phyloP scores from a whole-genome alignment of 1,140 invertebrate genomes.

The Amphibalanus amphitrite region DNA sequence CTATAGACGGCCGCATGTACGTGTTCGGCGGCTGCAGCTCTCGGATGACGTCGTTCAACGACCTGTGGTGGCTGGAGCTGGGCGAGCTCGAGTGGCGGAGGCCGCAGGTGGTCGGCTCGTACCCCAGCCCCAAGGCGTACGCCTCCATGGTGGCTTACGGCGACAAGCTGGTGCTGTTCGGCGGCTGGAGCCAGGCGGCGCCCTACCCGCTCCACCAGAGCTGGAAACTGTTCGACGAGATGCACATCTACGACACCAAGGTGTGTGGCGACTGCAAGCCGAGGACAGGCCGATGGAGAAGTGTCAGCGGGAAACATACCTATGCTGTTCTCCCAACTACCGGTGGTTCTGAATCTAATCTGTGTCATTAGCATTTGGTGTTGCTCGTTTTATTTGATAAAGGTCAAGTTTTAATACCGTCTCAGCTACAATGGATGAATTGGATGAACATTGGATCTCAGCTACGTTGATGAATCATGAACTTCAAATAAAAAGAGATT shows the following conservation, averaged over 20 bases:
- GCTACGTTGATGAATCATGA: too few relatives aligned
- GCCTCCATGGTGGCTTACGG: constrained; percentile 74
- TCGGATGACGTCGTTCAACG: constrained; percentile 87
- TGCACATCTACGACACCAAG: constrained; percentile 69
- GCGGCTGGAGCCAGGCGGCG: constrained; percentile 88
- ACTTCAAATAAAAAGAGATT: too few relatives aligned
- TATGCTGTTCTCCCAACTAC: neutral
- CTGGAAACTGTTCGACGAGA: constrained; percentile 74
- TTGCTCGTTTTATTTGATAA: too few relatives aligned
- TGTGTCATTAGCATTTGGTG: constrained; percentile 8
- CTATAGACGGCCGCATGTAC: constrained; percentile 45
- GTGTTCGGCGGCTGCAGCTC: constrained; percentile 93
- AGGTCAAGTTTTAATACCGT: too few relatives aligned
- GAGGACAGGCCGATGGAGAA: constrained; percentile 8
- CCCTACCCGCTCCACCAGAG: constrained; percentile 72
- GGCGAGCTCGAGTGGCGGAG: constrained; percentile 28
- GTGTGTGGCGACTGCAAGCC: neutral
- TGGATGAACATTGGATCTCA: too few relatives aligned
- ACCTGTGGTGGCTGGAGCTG: constrained; percentile 85
- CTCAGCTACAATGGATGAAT: too few relatives aligned
- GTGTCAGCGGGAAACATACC: neutral
- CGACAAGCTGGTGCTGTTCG: constrained; percentile 71
- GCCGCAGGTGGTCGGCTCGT: constrained; percentile 61
- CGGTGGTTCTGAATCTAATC: constrained; percentile 4
- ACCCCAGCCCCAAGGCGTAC: constrained; percentile 91